phyloP scores from a whole-genome alignment of 37 sponge, comb jelly and placozoan species.

The Ianthella basta region DNA sequence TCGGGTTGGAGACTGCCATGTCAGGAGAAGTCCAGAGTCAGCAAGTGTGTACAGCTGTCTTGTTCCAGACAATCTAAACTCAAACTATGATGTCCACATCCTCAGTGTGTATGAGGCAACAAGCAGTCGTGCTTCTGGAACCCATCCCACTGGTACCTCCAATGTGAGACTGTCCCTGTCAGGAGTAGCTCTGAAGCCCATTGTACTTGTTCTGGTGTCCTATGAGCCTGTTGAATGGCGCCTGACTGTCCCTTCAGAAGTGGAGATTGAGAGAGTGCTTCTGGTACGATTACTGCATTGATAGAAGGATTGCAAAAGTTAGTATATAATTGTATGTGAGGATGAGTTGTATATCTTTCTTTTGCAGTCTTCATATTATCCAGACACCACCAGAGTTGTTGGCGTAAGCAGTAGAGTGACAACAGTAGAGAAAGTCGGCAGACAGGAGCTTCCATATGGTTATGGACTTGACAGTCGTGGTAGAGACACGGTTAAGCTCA shows the following conservation, averaged over 20 bases:
- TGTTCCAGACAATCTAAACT: constrained; percentile 3
- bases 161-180: neutral
- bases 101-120: neutral
- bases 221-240: constrained; percentile 31
- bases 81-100: constrained; percentile 27
- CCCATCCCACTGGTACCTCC: neutral
- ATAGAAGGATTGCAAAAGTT: neutral
- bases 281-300: neutral
- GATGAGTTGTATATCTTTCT: no score
- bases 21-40: neutral
- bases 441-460: neutral
- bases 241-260: constrained; percentile 20
- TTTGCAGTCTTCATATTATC: no score
- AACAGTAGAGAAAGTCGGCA: no score
- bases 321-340: no score
- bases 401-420: no score
- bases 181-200: neutral
- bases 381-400: no score
- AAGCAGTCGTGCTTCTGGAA: neutral
- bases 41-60: constrained; percentile 7
- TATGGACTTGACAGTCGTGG: constrained; percentile 20
- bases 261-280: constrained; percentile 16
- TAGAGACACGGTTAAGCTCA: neutral
- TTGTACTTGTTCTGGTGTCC: constrained; percentile 26
- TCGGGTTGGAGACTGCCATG: neutral